A percentile compares a stretch with the other conserved stretches of the same genome.
phyloP scores from a whole-genome alignment of 2,797 vertebrate species.

The Bradypus variegatus region DNA sequence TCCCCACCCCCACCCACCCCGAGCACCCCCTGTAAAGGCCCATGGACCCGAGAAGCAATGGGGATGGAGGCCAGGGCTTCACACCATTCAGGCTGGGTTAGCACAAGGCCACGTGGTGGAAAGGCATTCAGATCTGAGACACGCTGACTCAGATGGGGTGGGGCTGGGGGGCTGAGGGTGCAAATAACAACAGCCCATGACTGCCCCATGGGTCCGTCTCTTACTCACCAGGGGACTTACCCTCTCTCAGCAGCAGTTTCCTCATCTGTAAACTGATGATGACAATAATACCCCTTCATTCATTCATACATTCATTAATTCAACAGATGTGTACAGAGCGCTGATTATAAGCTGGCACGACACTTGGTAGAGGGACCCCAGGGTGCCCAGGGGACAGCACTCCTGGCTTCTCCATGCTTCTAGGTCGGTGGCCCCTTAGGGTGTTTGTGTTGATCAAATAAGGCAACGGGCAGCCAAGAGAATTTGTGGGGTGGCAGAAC shows the following conservation, averaged over 20 bases:
- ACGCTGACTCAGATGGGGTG: background rate
- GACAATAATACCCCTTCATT: fast-evolving
- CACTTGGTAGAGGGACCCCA: background rate
- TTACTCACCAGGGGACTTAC: too few species aligned
- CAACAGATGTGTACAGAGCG: fast-evolving
- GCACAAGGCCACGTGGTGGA: fast-evolving
- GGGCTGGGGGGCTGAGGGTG: background rate
- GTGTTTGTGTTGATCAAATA: background rate
- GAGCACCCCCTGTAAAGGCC: background rate
- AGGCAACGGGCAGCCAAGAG: fast-evolving
- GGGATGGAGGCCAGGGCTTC: background rate
- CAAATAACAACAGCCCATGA: background rate
- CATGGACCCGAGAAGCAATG: background rate
- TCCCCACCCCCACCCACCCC: too few species aligned
- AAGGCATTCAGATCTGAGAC: background rate
- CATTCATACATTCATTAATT: background rate
- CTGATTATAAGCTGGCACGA: fast-evolving
- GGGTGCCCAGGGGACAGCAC: background rate
- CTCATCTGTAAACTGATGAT: fast-evolving
- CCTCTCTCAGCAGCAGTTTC: background rate
- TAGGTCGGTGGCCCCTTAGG: background rate
- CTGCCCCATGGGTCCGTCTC: fast-evolving
- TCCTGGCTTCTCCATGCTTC: background rate
- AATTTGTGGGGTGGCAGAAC: background rate
- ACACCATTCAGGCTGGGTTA: background rate